Evolutionary conservation across 2,888 invertebrate species (phyloP), one percentile per base, ranked within the genome.

Genomic region (Hypena proboscidalis): DNA sequence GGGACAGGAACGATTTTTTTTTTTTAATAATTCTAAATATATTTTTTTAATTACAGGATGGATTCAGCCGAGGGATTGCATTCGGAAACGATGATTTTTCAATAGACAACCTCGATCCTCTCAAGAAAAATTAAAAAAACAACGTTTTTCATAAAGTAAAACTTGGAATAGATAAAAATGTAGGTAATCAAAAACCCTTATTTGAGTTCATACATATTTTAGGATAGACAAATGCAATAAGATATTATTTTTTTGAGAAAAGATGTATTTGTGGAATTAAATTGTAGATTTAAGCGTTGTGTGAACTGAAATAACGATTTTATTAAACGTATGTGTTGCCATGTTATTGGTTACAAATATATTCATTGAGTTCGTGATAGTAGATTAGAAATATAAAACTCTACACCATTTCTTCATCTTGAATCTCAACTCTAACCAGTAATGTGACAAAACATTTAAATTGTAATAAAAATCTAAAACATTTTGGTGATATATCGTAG

Each of bases 81-180:
- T 96, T 97, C 88, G 97, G 96, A 71, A 96, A 96, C 78, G 98
- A 98, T 83, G 98, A 98, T 91, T 98, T 98, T 91, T 96, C 97
- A 64, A 91, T 98, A 85, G 98, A 97, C 81, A 97, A 97, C 86
- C 93, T 98, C 83, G 98, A 98, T 92, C 98, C 98, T 48, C 91
- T 98, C 70, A 94, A 95, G 84, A 97, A 97, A 80, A 93, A 93
- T 83, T 93, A 83, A 91, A 34, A 46, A 39, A 38, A 56, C 38
- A 54, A 36, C 42, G 41, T 47, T 63, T 58, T 55, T 55, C 38
- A 51, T 59, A 39, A 54, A 64, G 47, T 51, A 45, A 64, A 59
- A 68, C 25, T 64, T 62, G 58, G 58, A 67, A 49, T 73, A 74
- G 75, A 57, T 70, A 66, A 73, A 75, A 70, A 71, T 65, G 34